Conservation (phyloP, 2,797 vertebrate genomes). For the Heliangelus exortis region DNA sequence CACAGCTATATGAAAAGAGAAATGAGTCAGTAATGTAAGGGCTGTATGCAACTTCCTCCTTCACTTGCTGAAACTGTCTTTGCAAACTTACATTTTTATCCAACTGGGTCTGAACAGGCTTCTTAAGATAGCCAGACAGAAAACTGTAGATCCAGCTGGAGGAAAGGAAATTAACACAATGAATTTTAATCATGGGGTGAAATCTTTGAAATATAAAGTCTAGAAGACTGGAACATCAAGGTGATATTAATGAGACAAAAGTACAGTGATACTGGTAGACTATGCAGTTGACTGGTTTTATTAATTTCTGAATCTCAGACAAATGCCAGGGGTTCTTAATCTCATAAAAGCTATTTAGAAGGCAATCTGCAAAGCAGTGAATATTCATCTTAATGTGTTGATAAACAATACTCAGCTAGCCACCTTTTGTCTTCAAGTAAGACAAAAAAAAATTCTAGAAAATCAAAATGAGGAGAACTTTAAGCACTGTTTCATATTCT, state of each 20-base stretch:
- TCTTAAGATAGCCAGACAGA: slow-evolving; percentile 69
- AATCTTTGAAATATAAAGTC: neutral
- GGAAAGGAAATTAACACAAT: neutral
- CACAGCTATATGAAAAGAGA: slow-evolving; percentile 57
- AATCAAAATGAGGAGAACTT: neutral
- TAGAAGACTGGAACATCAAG: neutral
- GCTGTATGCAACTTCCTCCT: neutral
- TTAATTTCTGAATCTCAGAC: neutral
- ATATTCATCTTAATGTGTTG: neutral
- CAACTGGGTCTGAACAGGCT: slow-evolving; percentile 61
- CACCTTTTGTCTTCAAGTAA: neutral
- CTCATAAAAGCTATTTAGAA: neutral
- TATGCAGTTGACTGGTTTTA: neutral
- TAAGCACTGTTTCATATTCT: neutral
- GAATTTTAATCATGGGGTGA: neutral
- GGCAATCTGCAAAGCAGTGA: neutral
- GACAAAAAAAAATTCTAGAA: neutral
- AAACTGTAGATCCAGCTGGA: slow-evolving; percentile 70
- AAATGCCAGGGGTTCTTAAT: neutral
- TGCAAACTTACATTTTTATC: slow-evolving; percentile 67
- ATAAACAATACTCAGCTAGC: neutral
- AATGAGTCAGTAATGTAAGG: neutral
- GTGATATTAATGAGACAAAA: neutral
- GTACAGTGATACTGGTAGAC: neutral
- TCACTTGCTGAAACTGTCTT: neutral